Conservation (phyloP, 2,113 vertebrate genomes). For the Nannobrachium achirus region DNA sequence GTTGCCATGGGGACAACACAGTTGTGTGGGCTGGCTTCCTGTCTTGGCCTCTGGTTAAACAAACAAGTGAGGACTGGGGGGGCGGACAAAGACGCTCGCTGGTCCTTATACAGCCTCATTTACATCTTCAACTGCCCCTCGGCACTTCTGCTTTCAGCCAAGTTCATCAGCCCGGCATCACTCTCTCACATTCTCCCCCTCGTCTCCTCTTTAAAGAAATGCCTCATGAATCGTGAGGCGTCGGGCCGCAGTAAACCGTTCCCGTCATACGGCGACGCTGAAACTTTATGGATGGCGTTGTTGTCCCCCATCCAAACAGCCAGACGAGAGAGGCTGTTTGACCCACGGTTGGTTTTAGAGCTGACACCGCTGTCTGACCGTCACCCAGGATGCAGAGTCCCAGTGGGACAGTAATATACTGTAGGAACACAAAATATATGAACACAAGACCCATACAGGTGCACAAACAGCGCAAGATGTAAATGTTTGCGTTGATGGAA, state of each 20-base stretch:
- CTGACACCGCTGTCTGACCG: conserved; percentile 54
- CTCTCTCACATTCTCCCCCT: background rate
- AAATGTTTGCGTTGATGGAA: too few relatives aligned
- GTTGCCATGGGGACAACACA: conserved; percentile 82
- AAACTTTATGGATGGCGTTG: conserved; percentile 40
- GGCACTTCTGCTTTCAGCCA: conserved; percentile 44
- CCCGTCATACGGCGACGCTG: conserved; percentile 29
- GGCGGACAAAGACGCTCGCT: conserved; percentile 68
- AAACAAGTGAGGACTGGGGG: conserved; percentile 75
- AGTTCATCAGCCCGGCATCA: conserved; percentile 45
- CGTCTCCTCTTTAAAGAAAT: background rate
- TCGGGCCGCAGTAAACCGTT: conserved; percentile 53
- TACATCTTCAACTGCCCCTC: conserved; percentile 80
- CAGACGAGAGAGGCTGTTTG: conserved; percentile 66
- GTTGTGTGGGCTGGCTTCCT: conserved; percentile 82
- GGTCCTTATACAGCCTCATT: conserved; percentile 80
- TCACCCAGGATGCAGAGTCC: conserved; percentile 54
- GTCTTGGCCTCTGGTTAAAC: conserved; percentile 83
- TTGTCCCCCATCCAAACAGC: conserved; percentile 57
- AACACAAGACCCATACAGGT: too few relatives aligned
- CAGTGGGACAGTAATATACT: too few relatives aligned
- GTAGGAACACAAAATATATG: too few relatives aligned
- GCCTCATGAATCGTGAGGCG: conserved; percentile 46
- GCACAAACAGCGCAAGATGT: conserved; percentile 52
- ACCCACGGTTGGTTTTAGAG: conserved; percentile 43